Conservation (phyloP, 2,797 vertebrate species). For the Tapirus indicus region DNA sequence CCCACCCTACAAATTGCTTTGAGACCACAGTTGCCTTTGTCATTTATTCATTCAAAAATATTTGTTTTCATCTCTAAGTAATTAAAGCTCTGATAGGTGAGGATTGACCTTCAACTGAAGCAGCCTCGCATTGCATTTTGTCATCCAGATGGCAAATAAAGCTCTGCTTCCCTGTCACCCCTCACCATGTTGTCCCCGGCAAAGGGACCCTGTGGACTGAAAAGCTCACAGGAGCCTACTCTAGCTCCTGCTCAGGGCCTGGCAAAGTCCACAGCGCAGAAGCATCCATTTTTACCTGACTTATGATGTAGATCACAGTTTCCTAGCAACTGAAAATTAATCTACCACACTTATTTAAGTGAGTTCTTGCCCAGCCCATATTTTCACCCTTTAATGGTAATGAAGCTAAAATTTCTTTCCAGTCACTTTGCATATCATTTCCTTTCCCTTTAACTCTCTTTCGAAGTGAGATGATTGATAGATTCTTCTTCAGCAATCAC, state of each 20-base stretch:
- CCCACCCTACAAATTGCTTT: neutral
- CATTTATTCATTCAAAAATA: slow-evolving; percentile 18
- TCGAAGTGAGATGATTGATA: slow-evolving; percentile 84
- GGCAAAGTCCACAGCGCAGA: slow-evolving; percentile 65
- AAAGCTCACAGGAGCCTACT: neutral
- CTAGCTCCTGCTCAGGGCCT: neutral
- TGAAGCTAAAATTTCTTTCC: slow-evolving; percentile 83
- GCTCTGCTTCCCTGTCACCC: neutral
- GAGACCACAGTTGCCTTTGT: neutral
- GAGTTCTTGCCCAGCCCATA: slow-evolving; percentile 70
- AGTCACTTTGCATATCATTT: slow-evolving; percentile 86
- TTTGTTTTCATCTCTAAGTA: neutral
- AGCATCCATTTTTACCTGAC: slow-evolving; percentile 62
- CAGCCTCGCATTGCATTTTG: neutral
- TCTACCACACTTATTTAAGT: slow-evolving; percentile 72
- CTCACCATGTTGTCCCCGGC: neutral
- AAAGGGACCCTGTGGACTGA: neutral
- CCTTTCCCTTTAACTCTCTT: slow-evolving; percentile 85
- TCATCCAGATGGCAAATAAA: slow-evolving; percentile 37
- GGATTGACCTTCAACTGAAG: slow-evolving; percentile 43
- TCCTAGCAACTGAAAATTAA: slow-evolving; percentile 70
- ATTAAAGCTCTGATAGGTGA: neutral
- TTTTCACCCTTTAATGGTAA: slow-evolving; percentile 86
- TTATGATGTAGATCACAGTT: slow-evolving; percentile 70
- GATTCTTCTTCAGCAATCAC: slow-evolving; percentile 81